Evolutionary conservation across 1,140 invertebrate species (phyloP).

Genomic region (Sitobion miscanthi): DNA sequence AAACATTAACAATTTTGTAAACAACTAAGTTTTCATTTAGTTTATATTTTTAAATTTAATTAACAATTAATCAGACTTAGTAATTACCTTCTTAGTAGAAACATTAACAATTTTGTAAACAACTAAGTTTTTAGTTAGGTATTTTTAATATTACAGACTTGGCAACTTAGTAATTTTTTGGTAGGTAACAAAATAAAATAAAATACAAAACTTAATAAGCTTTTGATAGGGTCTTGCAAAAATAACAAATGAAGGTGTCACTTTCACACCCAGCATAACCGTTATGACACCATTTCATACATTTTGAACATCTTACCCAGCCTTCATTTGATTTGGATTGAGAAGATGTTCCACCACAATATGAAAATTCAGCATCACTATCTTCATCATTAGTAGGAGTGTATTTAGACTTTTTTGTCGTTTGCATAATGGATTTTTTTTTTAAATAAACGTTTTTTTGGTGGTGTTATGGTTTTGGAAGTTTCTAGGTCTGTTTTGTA

Average conservation of each 20-base stretch:
- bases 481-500: too few species aligned
- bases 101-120: neutral
- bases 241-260: neutral
- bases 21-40: too few species aligned
- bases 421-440: too few species aligned
- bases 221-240: neutral
- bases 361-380: too few species aligned
- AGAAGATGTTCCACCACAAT: too few species aligned
- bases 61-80: neutral
- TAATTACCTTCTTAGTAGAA: too few species aligned
- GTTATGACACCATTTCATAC: neutral
- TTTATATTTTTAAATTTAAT: neutral
- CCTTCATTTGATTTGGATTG: too few species aligned
- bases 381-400: too few species aligned
- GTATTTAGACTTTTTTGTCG: too few species aligned
- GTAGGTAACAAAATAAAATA: neutral
- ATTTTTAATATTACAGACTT: neutral
- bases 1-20: too few species aligned
- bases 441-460: too few species aligned
- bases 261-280: slow-evolving; percentile 1
- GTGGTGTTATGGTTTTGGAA: too few species aligned
- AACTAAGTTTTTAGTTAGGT: neutral
- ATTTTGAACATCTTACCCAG: neutral
- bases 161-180: neutral
- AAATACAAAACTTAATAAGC: neutral